A percentile compares a stretch with the other conserved stretches of the same genome.
These are phyloP conservation scores for Cephus pulcher DNA, from an alignment of 2,888 invertebrate species.

Conservation along the genomic window DNA sequence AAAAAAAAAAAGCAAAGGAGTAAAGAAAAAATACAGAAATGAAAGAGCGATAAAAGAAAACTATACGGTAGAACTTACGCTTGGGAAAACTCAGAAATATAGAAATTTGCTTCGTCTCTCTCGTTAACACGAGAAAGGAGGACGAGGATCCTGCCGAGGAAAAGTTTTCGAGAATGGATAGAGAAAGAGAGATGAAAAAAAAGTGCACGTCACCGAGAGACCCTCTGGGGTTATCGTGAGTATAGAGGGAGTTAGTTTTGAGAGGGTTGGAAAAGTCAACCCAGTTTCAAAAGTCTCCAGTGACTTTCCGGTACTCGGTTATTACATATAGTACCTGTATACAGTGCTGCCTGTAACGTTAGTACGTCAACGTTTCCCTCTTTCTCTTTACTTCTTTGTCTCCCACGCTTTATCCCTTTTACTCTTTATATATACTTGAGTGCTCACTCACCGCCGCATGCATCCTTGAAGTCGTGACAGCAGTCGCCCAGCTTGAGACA, in stretches of 20 bases:
- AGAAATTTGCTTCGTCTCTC: neutral
- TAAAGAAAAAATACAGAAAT: neutral
- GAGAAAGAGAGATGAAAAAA: neutral
- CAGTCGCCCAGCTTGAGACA: slow-evolving; percentile 88
- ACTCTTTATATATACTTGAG: neutral
- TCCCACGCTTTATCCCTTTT: neutral
- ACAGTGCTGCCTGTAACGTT: neutral
- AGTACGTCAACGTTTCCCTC: neutral
- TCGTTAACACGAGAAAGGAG: neutral
- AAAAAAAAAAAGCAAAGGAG: neutral
- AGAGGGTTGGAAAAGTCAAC: neutral
- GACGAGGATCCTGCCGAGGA: neutral
- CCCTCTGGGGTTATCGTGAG: neutral
- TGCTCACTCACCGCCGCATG: slow-evolving; percentile 80
- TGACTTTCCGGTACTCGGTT: neutral
- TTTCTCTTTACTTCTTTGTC: neutral
- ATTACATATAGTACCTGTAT: neutral
- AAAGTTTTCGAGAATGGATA: neutral
- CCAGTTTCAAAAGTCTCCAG: neutral
- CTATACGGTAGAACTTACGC: neutral
- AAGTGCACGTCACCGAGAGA: neutral
- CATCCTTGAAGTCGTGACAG: slow-evolving; percentile 85
- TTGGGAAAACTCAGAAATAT: neutral
- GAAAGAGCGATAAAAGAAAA: neutral
- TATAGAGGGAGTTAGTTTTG: neutral